Evolutionary conservation across 2,888 invertebrate genomes (phyloP).

Genomic region (Megamerina dolium): DNA sequence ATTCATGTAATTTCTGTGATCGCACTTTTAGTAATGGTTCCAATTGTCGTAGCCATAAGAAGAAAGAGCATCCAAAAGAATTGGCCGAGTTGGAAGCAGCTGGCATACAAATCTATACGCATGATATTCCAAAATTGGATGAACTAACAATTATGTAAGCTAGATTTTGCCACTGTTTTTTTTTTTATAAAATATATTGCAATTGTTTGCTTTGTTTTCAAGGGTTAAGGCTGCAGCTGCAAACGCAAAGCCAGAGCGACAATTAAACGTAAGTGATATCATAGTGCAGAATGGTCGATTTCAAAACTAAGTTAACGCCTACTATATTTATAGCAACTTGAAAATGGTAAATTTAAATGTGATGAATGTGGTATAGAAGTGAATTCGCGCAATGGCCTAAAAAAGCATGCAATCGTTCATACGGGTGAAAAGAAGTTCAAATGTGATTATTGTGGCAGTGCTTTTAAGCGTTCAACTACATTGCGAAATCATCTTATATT

Average conservation of each 20-base stretch:
- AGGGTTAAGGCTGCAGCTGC: too few relatives aligned
- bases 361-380: slow-evolving; percentile 36
- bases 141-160: slow-evolving; percentile 46
- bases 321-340: too few relatives aligned
- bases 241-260: too few relatives aligned
- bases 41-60: slow-evolving; percentile 48
- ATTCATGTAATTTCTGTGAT: slow-evolving; percentile 48
- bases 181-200: too few relatives aligned
- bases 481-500: slow-evolving; percentile 44
- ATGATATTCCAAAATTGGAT: slow-evolving; percentile 47
- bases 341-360: slow-evolving; percentile 36
- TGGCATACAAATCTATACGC: slow-evolving; percentile 34
- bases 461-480: slow-evolving; percentile 44
- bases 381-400: slow-evolving; percentile 33
- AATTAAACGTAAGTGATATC: too few relatives aligned
- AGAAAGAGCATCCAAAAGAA: slow-evolving; percentile 46
- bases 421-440: slow-evolving; percentile 39
- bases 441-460: slow-evolving; percentile 37
- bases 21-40: slow-evolving; percentile 49
- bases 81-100: slow-evolving; percentile 46
- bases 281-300: too few relatives aligned
- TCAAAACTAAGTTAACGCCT: too few relatives aligned
- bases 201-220: too few relatives aligned
- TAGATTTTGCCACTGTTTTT: too few relatives aligned
- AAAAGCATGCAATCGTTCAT: slow-evolving; percentile 36